A percentile compares a stretch with the other conserved stretches of the same genome.
Conservation (phyloP, 1,140 invertebrate genomes). For the Drosophila arawakana region DNA sequence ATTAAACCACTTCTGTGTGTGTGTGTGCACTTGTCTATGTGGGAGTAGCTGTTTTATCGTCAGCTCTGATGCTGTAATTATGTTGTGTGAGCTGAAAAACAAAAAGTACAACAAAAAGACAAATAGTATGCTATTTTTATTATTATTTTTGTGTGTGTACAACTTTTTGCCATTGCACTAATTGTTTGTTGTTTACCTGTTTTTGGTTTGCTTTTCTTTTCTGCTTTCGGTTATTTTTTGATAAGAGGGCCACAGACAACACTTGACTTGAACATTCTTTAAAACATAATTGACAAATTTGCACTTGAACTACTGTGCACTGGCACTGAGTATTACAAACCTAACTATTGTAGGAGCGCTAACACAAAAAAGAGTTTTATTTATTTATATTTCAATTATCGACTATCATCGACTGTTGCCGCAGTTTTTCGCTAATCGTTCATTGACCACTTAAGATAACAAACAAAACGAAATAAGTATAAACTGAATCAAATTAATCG, state of each 20-base stretch:
- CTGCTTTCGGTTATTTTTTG: slow-evolving; percentile 10
- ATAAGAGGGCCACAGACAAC: slow-evolving; percentile 49
- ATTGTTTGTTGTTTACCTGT: slow-evolving; percentile 71
- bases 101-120: background rate
- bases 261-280: slow-evolving; percentile 58
- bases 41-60: background rate
- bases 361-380: slow-evolving; percentile 3
- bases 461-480: slow-evolving; percentile 5
- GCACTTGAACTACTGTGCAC: slow-evolving; percentile 76
- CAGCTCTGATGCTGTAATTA: slow-evolving; percentile 21
- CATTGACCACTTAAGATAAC: slow-evolving; percentile 25
- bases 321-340: slow-evolving; percentile 1
- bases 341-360: background rate
- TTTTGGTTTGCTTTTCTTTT: slow-evolving; percentile 29
- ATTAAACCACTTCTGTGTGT: background rate
- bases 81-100: slow-evolving; percentile 6
- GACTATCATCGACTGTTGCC: slow-evolving; percentile 1
- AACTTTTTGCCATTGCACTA: slow-evolving; percentile 72
- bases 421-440: slow-evolving; percentile 21
- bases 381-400: background rate
- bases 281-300: slow-evolving; percentile 77
- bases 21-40: background rate
- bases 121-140: slow-evolving; percentile 11
- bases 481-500: slow-evolving; percentile 11
- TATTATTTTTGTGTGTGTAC: slow-evolving; percentile 33